These are phyloP conservation scores for Cichladusa arquata DNA, from an alignment of 2,113 vertebrate species.

Conservation along the genomic window DNA sequence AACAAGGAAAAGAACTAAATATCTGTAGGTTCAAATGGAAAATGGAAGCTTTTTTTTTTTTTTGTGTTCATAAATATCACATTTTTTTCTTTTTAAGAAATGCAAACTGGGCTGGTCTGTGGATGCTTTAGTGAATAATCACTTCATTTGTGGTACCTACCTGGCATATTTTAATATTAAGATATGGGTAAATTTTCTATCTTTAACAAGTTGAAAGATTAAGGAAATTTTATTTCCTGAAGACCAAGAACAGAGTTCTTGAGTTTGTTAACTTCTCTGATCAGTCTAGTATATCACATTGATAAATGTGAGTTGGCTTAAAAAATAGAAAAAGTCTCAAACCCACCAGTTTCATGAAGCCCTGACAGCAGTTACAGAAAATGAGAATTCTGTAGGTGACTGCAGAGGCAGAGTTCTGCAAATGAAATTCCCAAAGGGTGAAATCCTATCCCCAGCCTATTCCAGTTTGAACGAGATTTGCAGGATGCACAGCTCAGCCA, in stretches of 20 bases:
- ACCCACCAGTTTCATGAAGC: fast-evolving
- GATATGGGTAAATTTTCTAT: not conserved
- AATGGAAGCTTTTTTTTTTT: not conserved
- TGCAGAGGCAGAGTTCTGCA: not conserved
- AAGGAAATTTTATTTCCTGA: not conserved
- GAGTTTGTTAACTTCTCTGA: not conserved
- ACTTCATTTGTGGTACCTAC: not conserved
- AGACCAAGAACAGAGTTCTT: not conserved
- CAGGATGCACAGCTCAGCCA: not conserved
- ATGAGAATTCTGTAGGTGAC: not conserved
- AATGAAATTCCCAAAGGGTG: not conserved
- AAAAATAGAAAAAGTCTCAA: not conserved
- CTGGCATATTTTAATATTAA: not conserved
- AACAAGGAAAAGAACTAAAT: not conserved
- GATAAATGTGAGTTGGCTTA: not conserved
- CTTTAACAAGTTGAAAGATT: not conserved
- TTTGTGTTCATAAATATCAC: not conserved
- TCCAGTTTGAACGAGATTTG: not conserved
- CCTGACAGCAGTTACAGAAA: not conserved
- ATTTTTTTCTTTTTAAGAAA: not conserved
- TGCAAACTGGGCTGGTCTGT: not conserved
- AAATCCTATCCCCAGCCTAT: not conserved
- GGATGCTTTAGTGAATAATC: not conserved
- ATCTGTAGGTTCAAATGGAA: not conserved
- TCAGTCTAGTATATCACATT: not conserved